Evolutionary conservation across 2,888 invertebrate genomes (phyloP).

Genomic region (Drosophila acutilabella): DNA sequence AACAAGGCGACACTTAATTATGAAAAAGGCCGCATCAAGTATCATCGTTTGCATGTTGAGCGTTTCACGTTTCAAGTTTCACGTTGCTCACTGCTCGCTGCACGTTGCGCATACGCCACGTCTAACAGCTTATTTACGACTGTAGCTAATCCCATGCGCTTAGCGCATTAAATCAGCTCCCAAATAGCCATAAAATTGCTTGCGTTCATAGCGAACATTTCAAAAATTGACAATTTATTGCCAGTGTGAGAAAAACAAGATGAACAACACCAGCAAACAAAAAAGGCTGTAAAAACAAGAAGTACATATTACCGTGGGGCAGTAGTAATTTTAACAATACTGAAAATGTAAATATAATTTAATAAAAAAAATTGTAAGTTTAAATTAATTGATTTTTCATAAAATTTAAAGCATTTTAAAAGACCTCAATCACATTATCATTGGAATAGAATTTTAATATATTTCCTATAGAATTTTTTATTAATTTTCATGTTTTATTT

Average conservation of each 20-base stretch:
- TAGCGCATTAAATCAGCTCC: slow-evolving; percentile 75
- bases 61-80: slow-evolving; percentile 27
- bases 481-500: no score
- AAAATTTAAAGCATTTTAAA: no score
- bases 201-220: slow-evolving; percentile 62
- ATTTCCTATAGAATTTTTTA: neutral
- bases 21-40: slow-evolving; percentile 68
- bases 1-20: slow-evolving; percentile 72
- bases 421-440: no score
- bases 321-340: neutral
- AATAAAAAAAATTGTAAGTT: neutral
- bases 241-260: slow-evolving; percentile 23
- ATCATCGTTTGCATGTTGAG: slow-evolving; percentile 28
- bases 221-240: slow-evolving; percentile 74
- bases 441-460: no score
- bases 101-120: slow-evolving; percentile 45
- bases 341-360: neutral
- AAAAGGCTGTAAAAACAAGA: slow-evolving; percentile 20
- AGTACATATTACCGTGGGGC: neutral
- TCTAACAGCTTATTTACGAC: slow-evolving; percentile 60
- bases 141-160: slow-evolving; percentile 70
- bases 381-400: no score
- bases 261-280: slow-evolving; percentile 2
- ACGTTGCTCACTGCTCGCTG: neutral
- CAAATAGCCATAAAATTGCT: slow-evolving; percentile 75